Base-by-base conservation (phyloP, 2,797 vertebrate species). In the Lacerta bilineata region DNA sequence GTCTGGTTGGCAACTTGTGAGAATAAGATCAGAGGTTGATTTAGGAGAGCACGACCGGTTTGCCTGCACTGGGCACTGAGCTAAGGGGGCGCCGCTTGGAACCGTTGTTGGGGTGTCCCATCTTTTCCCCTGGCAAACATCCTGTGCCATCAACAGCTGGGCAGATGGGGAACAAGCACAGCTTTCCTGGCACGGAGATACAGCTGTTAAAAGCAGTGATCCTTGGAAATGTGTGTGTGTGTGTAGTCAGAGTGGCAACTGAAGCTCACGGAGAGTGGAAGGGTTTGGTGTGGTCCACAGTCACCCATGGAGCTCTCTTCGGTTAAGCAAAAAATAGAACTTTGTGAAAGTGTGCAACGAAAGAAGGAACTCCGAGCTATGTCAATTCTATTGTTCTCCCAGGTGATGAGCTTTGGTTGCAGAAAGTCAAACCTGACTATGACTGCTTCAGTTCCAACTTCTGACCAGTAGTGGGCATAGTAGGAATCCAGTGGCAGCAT, bases 401-500 rank as follows among this genome's bases (percentile, higher is more conserved):
- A 46, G 29, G n/a, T 61, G 17, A 43, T 8, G 11, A n/a, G 11
- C 23, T 39, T 33, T 80, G n/a, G 23, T 17, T 80, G 27, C 61
- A 25, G 36, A 39, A 64, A 89, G 61, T 5, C 11, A 84, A 69
- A 36, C 20, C 10, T 55, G 69, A 36, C 20, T 87, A 33, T 59
- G 20, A 80, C 5, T 64, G 64, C 46, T 79, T 71, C 36, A 59
- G 25, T 78, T 46, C 74, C 33, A n/a, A 17, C 17, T 83, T 55
- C 82, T 72, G 66, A 25, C 78, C 87, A 84, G 13, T 27, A 78
- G 75, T 36, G 81, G 64, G 66, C 36, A 72, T 17, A 43, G 64
- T 55, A 71, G 74, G 29, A 79, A 84, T 59, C 82, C 55, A 79
- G 55, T 0, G 7, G 27, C 27, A 25, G 66, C 27, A 11, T 84